Evolutionary conservation across 2,797 vertebrate genomes (phyloP).

Genomic region (Menidia menidia): DNA sequence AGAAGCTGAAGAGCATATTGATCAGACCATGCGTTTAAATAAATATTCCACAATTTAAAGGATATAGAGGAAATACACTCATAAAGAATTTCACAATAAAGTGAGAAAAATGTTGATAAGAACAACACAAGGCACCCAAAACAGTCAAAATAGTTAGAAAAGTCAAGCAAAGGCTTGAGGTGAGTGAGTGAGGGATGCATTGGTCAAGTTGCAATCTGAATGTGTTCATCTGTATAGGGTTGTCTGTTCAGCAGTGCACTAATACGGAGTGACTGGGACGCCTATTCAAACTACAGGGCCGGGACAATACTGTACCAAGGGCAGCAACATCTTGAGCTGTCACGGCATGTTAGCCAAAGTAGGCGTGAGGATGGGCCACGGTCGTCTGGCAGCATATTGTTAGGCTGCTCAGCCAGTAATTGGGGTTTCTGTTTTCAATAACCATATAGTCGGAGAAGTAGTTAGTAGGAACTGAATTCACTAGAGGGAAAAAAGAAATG

Average conservation of each 20-base stretch:
- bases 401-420: constrained; percentile 20
- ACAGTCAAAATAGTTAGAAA: neutral
- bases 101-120: neutral
- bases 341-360: constrained; percentile 73
- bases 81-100: neutral
- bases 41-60: neutral
- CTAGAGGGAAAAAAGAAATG: too few relatives aligned
- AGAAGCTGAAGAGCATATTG: neutral
- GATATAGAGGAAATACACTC: neutral
- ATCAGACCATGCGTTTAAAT: neutral
- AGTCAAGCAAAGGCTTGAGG: constrained; percentile 14
- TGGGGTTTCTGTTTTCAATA: constrained; percentile 17
- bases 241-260: constrained; percentile 57
- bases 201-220: constrained; percentile 25
- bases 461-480: neutral
- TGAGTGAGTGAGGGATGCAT: constrained; percentile 20
- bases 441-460: neutral
- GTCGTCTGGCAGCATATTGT: constrained; percentile 53
- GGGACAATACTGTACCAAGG: constrained; percentile 67
- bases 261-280: constrained; percentile 46
- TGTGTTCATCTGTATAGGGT: constrained; percentile 23
- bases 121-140: neutral
- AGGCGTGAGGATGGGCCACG: constrained; percentile 39
- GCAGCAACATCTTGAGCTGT: constrained; percentile 75
- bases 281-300: constrained; percentile 49